Percentiles rank a stretch among this genome's conserved stretches.
phyloP scores from a whole-genome alignment of 2,797 vertebrate genomes.

The Hybognathus amarus region DNA sequence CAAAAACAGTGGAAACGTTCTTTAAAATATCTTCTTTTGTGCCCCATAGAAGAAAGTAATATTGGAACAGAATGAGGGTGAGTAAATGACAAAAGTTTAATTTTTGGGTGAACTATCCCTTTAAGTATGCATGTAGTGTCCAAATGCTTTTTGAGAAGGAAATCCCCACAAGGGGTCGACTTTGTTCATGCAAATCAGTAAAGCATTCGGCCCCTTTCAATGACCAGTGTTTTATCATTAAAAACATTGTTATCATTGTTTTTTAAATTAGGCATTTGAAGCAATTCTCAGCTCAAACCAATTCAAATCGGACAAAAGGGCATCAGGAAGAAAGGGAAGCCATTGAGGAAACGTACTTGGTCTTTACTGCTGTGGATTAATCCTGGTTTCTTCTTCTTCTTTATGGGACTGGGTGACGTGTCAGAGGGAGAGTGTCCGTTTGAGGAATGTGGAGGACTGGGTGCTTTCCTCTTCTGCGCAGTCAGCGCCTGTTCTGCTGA shows the following conservation, averaged over 20 bases:
- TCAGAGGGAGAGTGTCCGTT: constrained; percentile 97
- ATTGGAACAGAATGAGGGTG: neutral
- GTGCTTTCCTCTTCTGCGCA: constrained; percentile 91
- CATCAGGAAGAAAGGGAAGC: neutral
- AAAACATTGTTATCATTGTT: too few species aligned
- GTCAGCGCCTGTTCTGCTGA: constrained; percentile 84
- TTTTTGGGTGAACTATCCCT: neutral
- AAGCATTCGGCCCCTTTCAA: neutral
- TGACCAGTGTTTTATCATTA: neutral
- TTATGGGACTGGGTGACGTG: constrained; percentile 91
- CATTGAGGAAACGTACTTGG: constrained; percentile 80
- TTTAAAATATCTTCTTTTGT: neutral
- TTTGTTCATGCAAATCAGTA: constrained; percentile 40
- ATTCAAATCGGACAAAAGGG: neutral
- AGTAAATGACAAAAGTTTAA: neutral
- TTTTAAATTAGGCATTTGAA: neutral
- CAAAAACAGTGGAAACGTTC: neutral
- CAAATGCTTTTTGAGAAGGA: constrained; percentile 26
- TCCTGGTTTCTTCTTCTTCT: constrained; percentile 99
- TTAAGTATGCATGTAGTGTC: constrained; percentile 9
- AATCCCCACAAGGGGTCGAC: constrained; percentile 18
- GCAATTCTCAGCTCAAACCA: neutral
- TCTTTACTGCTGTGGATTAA: constrained; percentile 91
- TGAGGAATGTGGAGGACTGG: constrained; percentile 96
- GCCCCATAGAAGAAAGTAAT: neutral